Base-by-base conservation (phyloP, 2,113 vertebrate species). In the Thamnaconus septentrionalis region DNA sequence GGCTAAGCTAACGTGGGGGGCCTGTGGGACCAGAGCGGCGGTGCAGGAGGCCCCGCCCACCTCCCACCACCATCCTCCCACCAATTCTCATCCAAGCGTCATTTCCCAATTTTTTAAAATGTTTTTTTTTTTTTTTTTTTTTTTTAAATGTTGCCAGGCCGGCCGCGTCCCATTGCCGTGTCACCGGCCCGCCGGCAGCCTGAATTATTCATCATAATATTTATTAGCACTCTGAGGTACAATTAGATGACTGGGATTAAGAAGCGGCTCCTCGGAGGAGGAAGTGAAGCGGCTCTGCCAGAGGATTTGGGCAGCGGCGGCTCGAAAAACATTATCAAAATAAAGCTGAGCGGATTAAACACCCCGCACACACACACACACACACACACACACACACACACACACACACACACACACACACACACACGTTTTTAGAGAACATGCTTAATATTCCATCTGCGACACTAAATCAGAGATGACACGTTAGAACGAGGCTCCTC, bases 221-320 rank as follows among this genome's bases (percentile, higher is more conserved):
- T 91, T 91, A 91, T 89, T 89, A 91, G 82, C 87, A 91, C 89
- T 89, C 89, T 82, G 86, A 91, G 88, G 87, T 88, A 87, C 88
- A 89, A 90, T 90, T 91, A 90, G 86, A 90, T 81, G 81, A 87
- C 82, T 87, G 89, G 87, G 86, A 90, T 90, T 90, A 87, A 80
- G 84, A 81, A 85, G 76, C 70, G 71, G 83, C 80, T 89, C 66
- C 76, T 85, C 79, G 84, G 77, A 76, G 62, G 75, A 79, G 76
- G 80, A 87, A 84, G 82, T 86, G 46, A 81, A 84, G 54, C 86
- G 75, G 79, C 84, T 82, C 83, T 66, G 83, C 71, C 59, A 68
- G 76, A 78, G 84, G 81, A 87, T 89, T 87, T 81, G 73, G 82
- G 76, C 73, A 75, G 79, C 70, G 76, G 64, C 62, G 57, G 78